Base-by-base conservation (phyloP, 2,797 vertebrate genomes). In the Glossophaga mutica region DNA sequence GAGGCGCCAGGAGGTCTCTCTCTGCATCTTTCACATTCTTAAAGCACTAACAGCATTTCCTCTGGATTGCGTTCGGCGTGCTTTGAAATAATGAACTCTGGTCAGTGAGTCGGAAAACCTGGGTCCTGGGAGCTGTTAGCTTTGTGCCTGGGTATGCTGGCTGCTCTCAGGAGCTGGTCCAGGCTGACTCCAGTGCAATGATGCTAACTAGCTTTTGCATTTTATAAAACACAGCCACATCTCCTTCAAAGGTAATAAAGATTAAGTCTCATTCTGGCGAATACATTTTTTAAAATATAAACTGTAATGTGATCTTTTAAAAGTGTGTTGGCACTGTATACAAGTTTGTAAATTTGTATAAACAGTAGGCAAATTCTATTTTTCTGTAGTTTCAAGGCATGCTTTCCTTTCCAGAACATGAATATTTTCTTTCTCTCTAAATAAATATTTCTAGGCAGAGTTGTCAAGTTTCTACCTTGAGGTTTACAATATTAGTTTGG, bases 101-200 rank as follows among this genome's bases (percentile, higher is more conserved):
- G 9, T 3, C 8, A 9, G 8, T 3, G 4, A 68, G 12, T 26
- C 6, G n/a, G 34, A 42, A 83, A 34, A 39, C 7, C 8, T 5
- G 1, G 7, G 3, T 34, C 50, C 14, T 0, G 0, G 39, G 21
- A 15, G 0, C 19, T 5, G 2, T 6, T 16, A 3, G 21, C 22
- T 65, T 26, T 6, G 14, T 0, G 1, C 12, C 16, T 55, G 1
- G 3, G 37, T 10, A 3, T 24, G 10, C 14, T 22, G 0, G 0
- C 22, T 22, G 18, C 18, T 26, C 14, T 57, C 26, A 22, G n/a
- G 5, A 44, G 16, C 9, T 0, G 1, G 24, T 7, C 11, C 4
- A 2, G 46, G n/a, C 42, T 3, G 1, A 59, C 57, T 26, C 10
- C 57, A 59, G 14, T 1, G 15, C 32, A 21, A 5, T 1, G 44